Conservation (phyloP, 1,140 invertebrate genomes). For the Drosophila funebris region DNA sequence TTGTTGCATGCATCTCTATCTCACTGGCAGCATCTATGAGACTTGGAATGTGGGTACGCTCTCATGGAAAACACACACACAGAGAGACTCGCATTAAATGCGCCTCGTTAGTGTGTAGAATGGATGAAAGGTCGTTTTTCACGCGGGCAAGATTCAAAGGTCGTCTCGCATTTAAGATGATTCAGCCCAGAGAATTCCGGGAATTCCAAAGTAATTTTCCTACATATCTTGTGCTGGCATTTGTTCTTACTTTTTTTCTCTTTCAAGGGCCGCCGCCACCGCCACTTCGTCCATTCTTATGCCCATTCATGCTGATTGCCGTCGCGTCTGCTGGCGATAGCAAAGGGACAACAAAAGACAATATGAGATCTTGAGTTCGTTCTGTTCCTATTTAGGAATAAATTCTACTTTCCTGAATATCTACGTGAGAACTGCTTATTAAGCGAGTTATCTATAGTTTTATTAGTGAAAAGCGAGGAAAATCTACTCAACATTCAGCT, state of each 20-base stretch:
- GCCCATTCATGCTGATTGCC: constrained; percentile 71
- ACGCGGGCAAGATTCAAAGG: constrained; percentile 72
- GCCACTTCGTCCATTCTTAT: constrained; percentile 47
- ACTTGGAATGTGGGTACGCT: constrained; percentile 71
- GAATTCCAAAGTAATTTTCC: constrained; percentile 76
- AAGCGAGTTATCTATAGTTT: constrained; percentile 66
- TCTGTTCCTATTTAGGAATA: constrained; percentile 12
- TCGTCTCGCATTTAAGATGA: constrained; percentile 66
- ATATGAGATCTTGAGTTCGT: constrained; percentile 35
- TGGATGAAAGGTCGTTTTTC: constrained; percentile 80
- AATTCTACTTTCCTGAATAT: constrained; percentile 3
- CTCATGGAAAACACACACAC: constrained; percentile 56
- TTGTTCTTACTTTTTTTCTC: constrained; percentile 35
- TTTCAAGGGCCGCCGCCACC: constrained; percentile 54
- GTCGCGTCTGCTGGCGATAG: constrained; percentile 66
- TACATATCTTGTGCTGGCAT: constrained; percentile 39
- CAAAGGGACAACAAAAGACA: constrained; percentile 47
- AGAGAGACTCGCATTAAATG: constrained; percentile 45
- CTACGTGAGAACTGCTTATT: constrained; percentile 71
- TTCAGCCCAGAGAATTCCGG: constrained; percentile 75
- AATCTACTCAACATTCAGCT: constrained; percentile 28
- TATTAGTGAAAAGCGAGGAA: constrained; percentile 68
- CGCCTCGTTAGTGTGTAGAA: constrained; percentile 76
- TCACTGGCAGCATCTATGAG: constrained; percentile 50
- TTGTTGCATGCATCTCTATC: constrained; percentile 21